A percentile compares a stretch with the other conserved stretches of the same genome.
These are phyloP conservation scores for Enteromius paludinosus DNA, from an alignment of 2,797 vertebrate genomes.

Conservation along the genomic window DNA sequence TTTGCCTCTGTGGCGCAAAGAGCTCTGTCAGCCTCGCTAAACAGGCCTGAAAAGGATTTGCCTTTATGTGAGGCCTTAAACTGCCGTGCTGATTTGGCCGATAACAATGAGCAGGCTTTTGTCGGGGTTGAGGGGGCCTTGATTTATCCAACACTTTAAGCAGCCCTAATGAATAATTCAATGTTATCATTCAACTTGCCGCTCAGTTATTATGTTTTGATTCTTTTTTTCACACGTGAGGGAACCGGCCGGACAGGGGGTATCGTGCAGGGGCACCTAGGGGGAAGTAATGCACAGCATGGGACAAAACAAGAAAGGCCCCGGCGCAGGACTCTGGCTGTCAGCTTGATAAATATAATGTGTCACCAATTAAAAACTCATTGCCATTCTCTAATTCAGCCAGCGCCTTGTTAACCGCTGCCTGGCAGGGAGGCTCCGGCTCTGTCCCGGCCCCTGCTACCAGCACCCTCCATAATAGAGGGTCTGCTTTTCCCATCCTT, in stretches of 20 bases:
- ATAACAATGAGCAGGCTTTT: conserved; percentile 81
- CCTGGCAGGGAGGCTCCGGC: conserved; percentile 84
- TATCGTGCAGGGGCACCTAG: conserved; percentile 79
- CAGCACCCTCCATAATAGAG: conserved; percentile 82
- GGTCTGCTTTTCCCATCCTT: conserved; percentile 85
- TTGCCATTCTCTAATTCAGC: conserved; percentile 90
- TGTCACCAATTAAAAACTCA: conserved; percentile 97
- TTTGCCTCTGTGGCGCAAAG: conserved; percentile 74
- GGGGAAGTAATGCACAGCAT: conserved; percentile 84
- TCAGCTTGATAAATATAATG: conserved; percentile 97
- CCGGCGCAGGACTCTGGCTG: conserved; percentile 80
- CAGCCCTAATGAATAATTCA: conserved; percentile 94
- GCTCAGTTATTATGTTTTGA: conserved; percentile 82
- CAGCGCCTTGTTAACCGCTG: conserved; percentile 88
- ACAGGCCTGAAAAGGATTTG: conserved; percentile 76
- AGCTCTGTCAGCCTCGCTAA: conserved; percentile 75
- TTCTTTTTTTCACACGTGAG: conserved; percentile 82
- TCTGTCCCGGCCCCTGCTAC: conserved; percentile 75
- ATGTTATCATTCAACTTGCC: conserved; percentile 88
- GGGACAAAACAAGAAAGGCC: conserved; percentile 87
- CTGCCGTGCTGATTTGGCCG: conserved; percentile 72
- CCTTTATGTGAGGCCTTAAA: conserved; percentile 78
- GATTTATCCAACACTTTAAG: conserved; percentile 86
- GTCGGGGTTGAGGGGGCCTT: conserved; percentile 69
- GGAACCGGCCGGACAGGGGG: conserved; percentile 78